These are phyloP conservation scores for Yoshiicerus persimilis DNA, from an alignment of 1,140 invertebrate species.

Conservation along the genomic window DNA sequence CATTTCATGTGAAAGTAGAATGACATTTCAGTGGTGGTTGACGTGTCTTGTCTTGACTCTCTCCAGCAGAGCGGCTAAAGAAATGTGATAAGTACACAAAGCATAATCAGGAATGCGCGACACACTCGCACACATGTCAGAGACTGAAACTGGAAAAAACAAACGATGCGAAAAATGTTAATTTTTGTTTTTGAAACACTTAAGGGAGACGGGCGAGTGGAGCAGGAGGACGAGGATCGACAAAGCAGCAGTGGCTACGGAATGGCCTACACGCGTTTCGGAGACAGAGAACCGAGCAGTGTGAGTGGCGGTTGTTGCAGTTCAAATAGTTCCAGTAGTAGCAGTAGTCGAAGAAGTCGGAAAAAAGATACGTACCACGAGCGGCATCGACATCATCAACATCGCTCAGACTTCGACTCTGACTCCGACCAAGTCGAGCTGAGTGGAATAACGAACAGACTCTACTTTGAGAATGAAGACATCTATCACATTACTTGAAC, in stretches of 20 bases:
- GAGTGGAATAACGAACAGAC: conserved; percentile 48
- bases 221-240: neutral
- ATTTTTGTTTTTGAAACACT: conserved; percentile 26
- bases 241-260: neutral
- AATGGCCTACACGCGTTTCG: conserved; percentile 38
- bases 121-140: conserved; percentile 1
- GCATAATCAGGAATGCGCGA: neutral
- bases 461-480: conserved; percentile 49
- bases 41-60: neutral
- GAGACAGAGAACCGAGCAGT: conserved; percentile 16
- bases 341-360: neutral
- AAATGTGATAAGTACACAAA: neutral
- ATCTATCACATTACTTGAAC: conserved; percentile 48
- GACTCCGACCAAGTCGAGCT: conserved; percentile 45
- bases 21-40: neutral
- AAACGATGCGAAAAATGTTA: conserved; percentile 1
- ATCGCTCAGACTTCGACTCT: conserved; percentile 30
- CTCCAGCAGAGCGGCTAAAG: neutral
- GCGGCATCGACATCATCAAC: conserved; percentile 29
- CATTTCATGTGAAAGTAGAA: neutral
- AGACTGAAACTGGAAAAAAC: neutral
- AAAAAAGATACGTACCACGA: conserved; percentile 11
- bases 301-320: neutral
- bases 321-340: neutral
- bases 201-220: conserved; percentile 4